Evolutionary conservation across 2,113 vertebrate genomes (phyloP).

Genomic region (Chloropsis hardwickii): DNA sequence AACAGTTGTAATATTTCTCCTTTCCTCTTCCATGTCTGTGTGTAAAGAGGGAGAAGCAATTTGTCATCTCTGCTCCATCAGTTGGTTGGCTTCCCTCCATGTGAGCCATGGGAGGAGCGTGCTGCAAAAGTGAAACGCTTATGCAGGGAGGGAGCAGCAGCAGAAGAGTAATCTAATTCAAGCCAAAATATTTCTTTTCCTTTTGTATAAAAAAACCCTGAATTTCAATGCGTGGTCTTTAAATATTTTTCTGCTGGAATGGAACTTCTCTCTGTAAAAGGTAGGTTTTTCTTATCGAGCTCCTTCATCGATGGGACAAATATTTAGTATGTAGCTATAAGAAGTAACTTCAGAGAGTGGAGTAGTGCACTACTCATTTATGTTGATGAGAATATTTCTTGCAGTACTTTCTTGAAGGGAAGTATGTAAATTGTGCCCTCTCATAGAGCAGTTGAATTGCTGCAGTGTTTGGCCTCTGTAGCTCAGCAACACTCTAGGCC

Average conservation of each 20-base stretch:
- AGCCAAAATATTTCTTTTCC: not conserved
- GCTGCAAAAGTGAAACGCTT: not conserved
- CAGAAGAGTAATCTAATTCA: not conserved
- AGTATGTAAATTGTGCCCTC: not conserved
- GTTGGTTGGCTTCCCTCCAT: not conserved
- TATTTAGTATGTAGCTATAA: not conserved
- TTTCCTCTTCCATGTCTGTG: not conserved
- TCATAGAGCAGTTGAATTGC: too few species aligned
- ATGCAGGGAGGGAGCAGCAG: not conserved
- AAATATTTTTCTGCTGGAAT: constrained; percentile 5
- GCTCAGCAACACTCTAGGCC: not conserved
- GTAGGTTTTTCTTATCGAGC: not conserved
- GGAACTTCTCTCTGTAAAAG: constrained; percentile 67
- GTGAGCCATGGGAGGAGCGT: constrained; percentile 2
- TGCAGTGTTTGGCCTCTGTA: not conserved
- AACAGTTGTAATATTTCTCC: not conserved
- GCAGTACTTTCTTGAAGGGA: not conserved
- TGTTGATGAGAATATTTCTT: not conserved
- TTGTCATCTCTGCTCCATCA: not conserved
- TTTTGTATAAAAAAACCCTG: not conserved
- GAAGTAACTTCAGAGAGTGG: not conserved
- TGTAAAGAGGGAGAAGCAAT: not conserved
- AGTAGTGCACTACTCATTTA: not conserved
- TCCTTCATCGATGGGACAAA: not conserved
- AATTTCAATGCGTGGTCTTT: not conserved